Evolutionary conservation across 2,888 invertebrate genomes (phyloP).

Genomic region (Cataglyphis altisquamis): DNA sequence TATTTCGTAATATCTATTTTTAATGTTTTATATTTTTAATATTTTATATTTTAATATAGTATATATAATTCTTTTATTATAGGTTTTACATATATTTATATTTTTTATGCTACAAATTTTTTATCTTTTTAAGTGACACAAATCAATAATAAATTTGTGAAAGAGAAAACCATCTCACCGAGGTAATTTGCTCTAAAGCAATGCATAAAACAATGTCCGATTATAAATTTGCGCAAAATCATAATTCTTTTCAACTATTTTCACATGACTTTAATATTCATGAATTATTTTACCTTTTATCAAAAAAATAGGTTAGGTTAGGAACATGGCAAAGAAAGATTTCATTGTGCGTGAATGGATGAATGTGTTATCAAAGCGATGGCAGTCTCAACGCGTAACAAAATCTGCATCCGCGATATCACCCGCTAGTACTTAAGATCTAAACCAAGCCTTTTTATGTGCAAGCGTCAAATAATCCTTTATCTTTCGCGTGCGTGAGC

Average conservation of each 20-base stretch:
- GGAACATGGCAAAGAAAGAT: constrained; percentile 10
- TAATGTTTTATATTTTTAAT: not conserved
- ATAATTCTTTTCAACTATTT: not conserved
- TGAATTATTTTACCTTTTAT: too few species aligned
- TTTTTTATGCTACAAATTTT: not conserved
- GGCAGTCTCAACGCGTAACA: not conserved
- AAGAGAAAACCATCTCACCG: not conserved
- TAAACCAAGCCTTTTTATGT: constrained; percentile 22
- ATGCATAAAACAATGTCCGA: not conserved
- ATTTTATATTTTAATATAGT: not conserved
- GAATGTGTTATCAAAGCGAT: constrained; percentile 12
- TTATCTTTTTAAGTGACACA: not conserved
- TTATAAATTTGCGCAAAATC: constrained; percentile 23
- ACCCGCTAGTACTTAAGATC: constrained; percentile 21
- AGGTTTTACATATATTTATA: not conserved
- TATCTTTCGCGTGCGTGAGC: constrained; percentile 46
- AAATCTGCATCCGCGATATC: constrained; percentile 38
- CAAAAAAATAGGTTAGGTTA: not conserved
- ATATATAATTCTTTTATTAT: not conserved
- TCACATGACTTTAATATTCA: too few species aligned
- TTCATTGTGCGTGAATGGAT: constrained; percentile 11
- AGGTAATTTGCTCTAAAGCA: constrained; percentile 1
- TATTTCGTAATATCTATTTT: not conserved
- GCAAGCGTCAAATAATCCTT: constrained; percentile 45
- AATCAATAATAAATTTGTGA: not conserved